Conservation (phyloP, 2,797 vertebrate species). For the Carcharodon carcharias region DNA sequence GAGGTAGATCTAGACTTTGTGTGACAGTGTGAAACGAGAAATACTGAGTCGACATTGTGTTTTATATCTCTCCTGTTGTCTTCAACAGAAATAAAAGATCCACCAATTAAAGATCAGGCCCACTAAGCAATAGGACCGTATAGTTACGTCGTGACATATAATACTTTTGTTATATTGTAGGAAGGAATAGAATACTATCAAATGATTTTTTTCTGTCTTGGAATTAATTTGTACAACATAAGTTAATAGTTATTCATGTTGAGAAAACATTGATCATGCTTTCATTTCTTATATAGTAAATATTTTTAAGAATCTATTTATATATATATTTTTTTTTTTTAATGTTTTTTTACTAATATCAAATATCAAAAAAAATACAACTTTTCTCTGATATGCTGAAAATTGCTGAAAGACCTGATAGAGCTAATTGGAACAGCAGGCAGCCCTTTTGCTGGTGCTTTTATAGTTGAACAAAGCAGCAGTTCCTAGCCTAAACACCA, state of each 20-base stretch:
- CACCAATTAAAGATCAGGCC: not conserved
- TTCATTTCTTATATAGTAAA: not conserved
- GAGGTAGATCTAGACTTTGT: not conserved
- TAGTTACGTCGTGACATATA: not conserved
- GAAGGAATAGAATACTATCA: not conserved
- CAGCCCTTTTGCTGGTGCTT: not conserved
- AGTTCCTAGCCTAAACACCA: not conserved
- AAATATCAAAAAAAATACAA: too few species aligned
- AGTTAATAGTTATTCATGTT: not conserved
- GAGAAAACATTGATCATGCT: not conserved
- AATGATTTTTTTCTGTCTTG: not conserved
- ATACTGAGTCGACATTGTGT: not conserved
- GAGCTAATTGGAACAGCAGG: not conserved
- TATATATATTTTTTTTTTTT: not conserved
- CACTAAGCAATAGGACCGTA: not conserved
- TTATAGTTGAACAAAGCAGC: not conserved
- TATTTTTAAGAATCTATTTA: not conserved
- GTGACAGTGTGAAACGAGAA: not conserved
- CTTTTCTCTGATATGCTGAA: not conserved
- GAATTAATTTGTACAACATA: not conserved
- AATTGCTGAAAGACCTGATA: not conserved
- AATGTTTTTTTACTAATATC: not conserved
- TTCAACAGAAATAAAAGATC: not conserved
- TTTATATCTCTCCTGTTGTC: not conserved
- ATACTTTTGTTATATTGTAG: not conserved